phyloP scores from a whole-genome alignment of 1,140 invertebrate genomes.

The Drosophila arawakana region DNA sequence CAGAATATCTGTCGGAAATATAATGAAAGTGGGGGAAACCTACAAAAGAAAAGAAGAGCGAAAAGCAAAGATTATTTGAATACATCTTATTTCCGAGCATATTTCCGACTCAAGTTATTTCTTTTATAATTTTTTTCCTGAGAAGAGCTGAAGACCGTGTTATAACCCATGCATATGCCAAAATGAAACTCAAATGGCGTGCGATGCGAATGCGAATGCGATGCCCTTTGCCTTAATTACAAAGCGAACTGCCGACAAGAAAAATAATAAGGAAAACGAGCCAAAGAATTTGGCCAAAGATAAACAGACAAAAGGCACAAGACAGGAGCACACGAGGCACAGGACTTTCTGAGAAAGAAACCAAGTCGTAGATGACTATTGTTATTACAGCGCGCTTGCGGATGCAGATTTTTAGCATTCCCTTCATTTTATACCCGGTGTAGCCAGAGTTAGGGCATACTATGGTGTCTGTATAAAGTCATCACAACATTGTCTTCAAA shows the following conservation, averaged over 20 bases:
- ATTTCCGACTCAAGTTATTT: conserved; percentile 58
- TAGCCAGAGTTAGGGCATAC: no score
- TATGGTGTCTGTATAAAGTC: no score
- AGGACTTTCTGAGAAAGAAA: neutral
- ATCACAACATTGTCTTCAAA: no score
- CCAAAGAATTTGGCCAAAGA: conserved; percentile 69
- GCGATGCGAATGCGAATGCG: neutral
- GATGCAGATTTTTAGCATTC: conserved; percentile 72
- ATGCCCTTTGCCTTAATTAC: conserved; percentile 71
- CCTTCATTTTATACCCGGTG: neutral
- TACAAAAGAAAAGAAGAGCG: conserved; percentile 29
- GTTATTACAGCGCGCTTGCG: conserved; percentile 51
- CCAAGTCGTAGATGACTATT: conserved; percentile 53
- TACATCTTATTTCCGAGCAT: conserved; percentile 56
- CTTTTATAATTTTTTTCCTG: conserved; percentile 62
- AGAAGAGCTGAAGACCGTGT: conserved; percentile 10
- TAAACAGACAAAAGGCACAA: conserved; percentile 77
- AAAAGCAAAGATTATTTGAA: conserved; percentile 44
- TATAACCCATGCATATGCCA: conserved; percentile 21
- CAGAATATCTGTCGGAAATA: conserved; percentile 17
- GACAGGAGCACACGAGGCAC: neutral
- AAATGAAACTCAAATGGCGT: conserved; percentile 33
- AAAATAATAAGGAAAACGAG: conserved; percentile 67
- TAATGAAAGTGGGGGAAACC: conserved; percentile 24
- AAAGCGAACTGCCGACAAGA: conserved; percentile 53